Conservation (phyloP, 2,888 invertebrate genomes). For the Drosophila dives region DNA sequence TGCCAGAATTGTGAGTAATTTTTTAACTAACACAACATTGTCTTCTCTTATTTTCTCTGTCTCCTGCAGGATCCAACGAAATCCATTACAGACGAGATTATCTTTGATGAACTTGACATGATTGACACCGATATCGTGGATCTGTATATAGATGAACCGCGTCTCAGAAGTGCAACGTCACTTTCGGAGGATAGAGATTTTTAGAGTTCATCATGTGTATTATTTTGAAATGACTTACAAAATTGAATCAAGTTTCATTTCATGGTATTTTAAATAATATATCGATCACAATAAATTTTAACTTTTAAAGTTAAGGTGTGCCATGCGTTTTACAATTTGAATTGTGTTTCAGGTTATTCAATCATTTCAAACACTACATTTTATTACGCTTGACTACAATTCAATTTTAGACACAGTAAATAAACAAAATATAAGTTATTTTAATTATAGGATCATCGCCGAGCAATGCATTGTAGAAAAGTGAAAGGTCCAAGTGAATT, state of each 20-base stretch:
- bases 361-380: background rate
- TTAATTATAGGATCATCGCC: conserved; percentile 1
- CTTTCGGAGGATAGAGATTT: background rate
- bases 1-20: conserved; percentile 62
- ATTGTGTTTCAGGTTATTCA: background rate
- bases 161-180: background rate
- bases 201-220: background rate
- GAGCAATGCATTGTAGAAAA: conserved; percentile 18
- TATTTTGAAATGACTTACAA: background rate
- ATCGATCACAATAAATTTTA: background rate
- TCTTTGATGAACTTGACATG: conserved; percentile 63
- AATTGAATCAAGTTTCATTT: background rate
- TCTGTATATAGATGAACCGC: conserved; percentile 64
- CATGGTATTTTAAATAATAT: background rate
- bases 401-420: background rate
- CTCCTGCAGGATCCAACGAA: conserved; percentile 49
- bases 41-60: background rate
- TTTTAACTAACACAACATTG: background rate
- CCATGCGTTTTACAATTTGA: background rate
- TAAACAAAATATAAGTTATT: background rate
- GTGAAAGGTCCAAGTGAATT: conserved; percentile 23
- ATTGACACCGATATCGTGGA: conserved; percentile 65
- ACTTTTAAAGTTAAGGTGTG: background rate
- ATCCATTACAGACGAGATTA: conserved; percentile 54
- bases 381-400: background rate